Evolutionary conservation across 2,113 vertebrate genomes (phyloP), one percentile per base, ranked within the genome.

Genomic region (Callionymus lyra): DNA sequence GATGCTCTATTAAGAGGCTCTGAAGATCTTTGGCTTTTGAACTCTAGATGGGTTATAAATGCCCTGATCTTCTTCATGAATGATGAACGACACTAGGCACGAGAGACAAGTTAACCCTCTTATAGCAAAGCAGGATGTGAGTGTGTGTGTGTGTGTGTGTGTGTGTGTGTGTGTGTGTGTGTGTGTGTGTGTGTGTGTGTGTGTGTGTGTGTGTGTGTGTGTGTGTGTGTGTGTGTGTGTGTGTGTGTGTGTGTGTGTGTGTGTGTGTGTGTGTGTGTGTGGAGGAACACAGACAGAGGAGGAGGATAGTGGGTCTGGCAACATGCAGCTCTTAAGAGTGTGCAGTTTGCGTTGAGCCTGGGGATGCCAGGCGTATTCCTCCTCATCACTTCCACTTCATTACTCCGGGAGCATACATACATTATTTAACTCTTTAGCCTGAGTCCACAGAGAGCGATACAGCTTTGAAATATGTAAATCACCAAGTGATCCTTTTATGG

Each of bases 361-460:
- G 72, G 64, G 81, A 85, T 77, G 77, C 69, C 70, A 53, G 62
- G 44, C 50, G 53, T 79, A 82, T 78, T 83, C 76, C 65, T 78
- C 68, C 76, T 59, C 37, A 81, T 84, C 71, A 68, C 79, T 86
- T 83, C 82, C 68, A 78, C 77, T 83, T 85, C 81, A 85, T 85
- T 85, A 85, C 80, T 70, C 66, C 52, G 31, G 59, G 63, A 82
- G 72, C 76, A 35, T 47, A 45, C 73, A 82, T 83, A 72, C 79
- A 85, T 84, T 82, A 85, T 85, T 84, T 76, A 82, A 66, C 70
- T 61, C 45, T 46, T 66, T 61, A 63, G 70, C 72, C 65, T 63
- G 41, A 41, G 72, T 78, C 80, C 72, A 34, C 65, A 38, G 84
- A 76, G 82, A 76, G 59, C 79, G 44, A 74, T 82, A 79, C 68